These are phyloP conservation scores for Pollenia labialis DNA, from an alignment of 2,888 invertebrate genomes.

Conservation along the genomic window DNA sequence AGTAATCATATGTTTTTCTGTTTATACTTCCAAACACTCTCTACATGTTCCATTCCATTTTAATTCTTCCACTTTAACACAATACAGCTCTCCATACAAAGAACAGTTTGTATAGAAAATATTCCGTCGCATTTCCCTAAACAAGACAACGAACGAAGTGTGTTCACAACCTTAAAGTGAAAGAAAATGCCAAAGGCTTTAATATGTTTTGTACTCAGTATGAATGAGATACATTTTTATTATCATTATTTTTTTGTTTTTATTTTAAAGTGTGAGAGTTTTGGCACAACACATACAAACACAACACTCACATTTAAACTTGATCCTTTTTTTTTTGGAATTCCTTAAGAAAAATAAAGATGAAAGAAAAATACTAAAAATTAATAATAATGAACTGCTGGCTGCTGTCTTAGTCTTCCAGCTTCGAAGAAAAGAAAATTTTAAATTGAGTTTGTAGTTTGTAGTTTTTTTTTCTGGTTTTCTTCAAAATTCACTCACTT, in stretches of 20 bases:
- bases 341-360: slow-evolving; percentile 17
- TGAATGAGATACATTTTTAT: neutral
- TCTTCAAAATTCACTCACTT: neutral
- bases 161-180: slow-evolving; percentile 33
- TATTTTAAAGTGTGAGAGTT: slow-evolving; percentile 11
- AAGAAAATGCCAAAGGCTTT: slow-evolving; percentile 49
- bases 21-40: neutral
- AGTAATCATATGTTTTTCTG: slow-evolving; percentile 56
- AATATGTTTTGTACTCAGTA: neutral
- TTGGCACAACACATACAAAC: neutral
- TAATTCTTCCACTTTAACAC: slow-evolving; percentile 13
- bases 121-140: neutral
- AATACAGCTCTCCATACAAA: slow-evolving; percentile 3
- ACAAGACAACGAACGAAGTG: slow-evolving; percentile 6
- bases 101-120: slow-evolving; percentile 20
- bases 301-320: neutral
- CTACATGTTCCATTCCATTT: neutral
- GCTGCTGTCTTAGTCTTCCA: neutral
- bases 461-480: slow-evolving; percentile 24
- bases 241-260: slow-evolving; percentile 2
- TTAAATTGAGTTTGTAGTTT: slow-evolving; percentile 54
- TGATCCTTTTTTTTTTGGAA: slow-evolving; percentile 8
- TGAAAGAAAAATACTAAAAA: slow-evolving; percentile 30
- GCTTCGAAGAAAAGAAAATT: slow-evolving; percentile 12
- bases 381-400: slow-evolving; percentile 44